Conservation (phyloP, 2,113 vertebrate genomes). For the Lepisosteus osseus region DNA sequence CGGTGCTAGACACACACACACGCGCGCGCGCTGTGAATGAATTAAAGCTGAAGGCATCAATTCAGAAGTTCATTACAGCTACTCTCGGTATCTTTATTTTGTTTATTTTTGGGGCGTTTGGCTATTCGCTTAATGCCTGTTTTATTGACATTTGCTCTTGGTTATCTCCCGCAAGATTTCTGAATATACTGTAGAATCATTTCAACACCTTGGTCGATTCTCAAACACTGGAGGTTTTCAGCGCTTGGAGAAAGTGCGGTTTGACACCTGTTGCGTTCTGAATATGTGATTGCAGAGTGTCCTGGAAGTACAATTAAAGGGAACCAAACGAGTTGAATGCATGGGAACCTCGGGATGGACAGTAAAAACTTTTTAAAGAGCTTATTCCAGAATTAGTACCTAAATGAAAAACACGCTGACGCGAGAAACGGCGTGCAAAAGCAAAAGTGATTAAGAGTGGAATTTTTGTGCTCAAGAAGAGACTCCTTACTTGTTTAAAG, state of each 20-base stretch:
- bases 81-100: not conserved
- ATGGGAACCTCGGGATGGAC: not conserved
- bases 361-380: conserved; percentile 9
- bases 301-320: not conserved
- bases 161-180: too few species aligned
- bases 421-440: not conserved
- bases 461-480: conserved; percentile 18
- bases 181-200: too few species aligned
- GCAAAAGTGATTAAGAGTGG: conserved; percentile 15
- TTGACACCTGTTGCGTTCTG: conserved; percentile 34
- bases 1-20: not conserved
- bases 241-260: not conserved
- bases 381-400: conserved; percentile 13
- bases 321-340: not conserved
- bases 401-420: conserved; percentile 2
- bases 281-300: conserved; percentile 3
- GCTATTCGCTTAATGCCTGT: too few species aligned
- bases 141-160: too few species aligned
- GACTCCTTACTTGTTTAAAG: not conserved
- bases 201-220: too few species aligned
- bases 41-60: conserved; percentile 11
- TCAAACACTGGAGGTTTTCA: too few species aligned
- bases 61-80: conserved; percentile 9
- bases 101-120: not conserved
- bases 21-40: conserved; percentile 1